Evolutionary conservation across 2,888 invertebrate species (phyloP).

Genomic region (Acrobasis suavella): DNA sequence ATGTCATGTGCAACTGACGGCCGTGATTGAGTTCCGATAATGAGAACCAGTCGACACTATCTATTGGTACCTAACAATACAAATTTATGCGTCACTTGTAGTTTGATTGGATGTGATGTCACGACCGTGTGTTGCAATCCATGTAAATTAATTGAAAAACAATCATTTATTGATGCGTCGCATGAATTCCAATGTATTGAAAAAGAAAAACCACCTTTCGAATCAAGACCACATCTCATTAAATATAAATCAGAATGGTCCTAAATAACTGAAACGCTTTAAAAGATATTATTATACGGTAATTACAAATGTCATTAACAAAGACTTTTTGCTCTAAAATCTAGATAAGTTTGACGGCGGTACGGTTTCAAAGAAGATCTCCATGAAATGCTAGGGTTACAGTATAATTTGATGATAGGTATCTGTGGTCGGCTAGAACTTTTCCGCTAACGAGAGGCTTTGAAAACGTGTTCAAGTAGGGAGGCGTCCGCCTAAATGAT

Average conservation of each 20-base stretch:
- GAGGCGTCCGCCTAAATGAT: conserved; percentile 50
- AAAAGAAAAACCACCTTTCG: background rate
- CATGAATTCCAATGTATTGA: background rate
- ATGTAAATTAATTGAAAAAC: background rate
- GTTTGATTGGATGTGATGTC: background rate
- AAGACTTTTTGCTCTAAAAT: conserved; percentile 28
- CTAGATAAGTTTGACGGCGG: conserved; percentile 33
- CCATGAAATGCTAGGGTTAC: background rate
- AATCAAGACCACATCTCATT: background rate
- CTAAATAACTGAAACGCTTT: background rate
- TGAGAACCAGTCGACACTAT: conserved; percentile 44
- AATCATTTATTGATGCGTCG: background rate
- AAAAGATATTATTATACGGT: background rate
- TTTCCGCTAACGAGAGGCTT: conserved; percentile 40
- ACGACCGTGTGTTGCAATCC: background rate
- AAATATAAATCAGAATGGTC: background rate
- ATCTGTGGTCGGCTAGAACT: conserved; percentile 28
- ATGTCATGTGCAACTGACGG: conserved; percentile 53
- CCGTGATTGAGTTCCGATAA: conserved; percentile 60
- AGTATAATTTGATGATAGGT: conserved; percentile 20
- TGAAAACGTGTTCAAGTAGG: conserved; percentile 54
- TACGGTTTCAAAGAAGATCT: conserved; percentile 13
- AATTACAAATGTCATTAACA: conserved; percentile 29
- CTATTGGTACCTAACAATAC: conserved; percentile 24
- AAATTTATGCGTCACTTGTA: background rate